Evolutionary conservation across 2,888 invertebrate genomes (phyloP).

Genomic region (Napeogenes sylphis): DNA sequence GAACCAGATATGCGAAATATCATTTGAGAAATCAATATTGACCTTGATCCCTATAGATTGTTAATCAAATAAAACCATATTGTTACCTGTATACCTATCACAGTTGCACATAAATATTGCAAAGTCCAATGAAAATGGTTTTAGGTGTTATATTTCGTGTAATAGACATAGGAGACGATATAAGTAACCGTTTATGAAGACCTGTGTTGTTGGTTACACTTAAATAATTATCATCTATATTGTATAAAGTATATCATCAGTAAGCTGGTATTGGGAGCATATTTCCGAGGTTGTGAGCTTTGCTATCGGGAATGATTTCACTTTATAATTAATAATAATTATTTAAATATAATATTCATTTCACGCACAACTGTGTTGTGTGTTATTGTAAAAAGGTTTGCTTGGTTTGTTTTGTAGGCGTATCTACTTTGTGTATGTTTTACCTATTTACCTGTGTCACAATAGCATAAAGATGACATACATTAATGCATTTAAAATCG

Average conservation of each 20-base stretch:
- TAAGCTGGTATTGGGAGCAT: constrained; percentile 78
- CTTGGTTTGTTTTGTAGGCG: constrained; percentile 69
- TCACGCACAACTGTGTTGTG: constrained; percentile 72
- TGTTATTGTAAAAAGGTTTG: constrained; percentile 70
- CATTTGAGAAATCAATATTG: constrained; percentile 29
- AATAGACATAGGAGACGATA: constrained; percentile 23
- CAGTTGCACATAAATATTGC: constrained; percentile 34
- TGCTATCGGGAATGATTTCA: constrained; percentile 75
- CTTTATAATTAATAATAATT: constrained; percentile 61
- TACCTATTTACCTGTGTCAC: constrained; percentile 64
- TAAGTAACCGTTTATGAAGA: constrained; percentile 17
- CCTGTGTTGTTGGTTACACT: constrained; percentile 49
- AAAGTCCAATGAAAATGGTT: constrained; percentile 20
- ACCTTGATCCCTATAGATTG: constrained; percentile 15
- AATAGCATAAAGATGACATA: constrained; percentile 62
- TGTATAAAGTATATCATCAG: constrained; percentile 60
- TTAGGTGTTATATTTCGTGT: constrained; percentile 22
- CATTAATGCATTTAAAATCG: constrained; percentile 65
- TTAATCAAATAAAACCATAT: constrained; percentile 23
- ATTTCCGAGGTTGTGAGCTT: constrained; percentile 77
- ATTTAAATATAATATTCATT: constrained; percentile 58
- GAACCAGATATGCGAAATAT: constrained; percentile 17
- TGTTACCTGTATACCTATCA: constrained; percentile 59
- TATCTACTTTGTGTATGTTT: constrained; percentile 66
- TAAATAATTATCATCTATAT: constrained; percentile 48